Conservation (phyloP, 2,888 invertebrate species). For the Rhabditoides inermis region DNA sequence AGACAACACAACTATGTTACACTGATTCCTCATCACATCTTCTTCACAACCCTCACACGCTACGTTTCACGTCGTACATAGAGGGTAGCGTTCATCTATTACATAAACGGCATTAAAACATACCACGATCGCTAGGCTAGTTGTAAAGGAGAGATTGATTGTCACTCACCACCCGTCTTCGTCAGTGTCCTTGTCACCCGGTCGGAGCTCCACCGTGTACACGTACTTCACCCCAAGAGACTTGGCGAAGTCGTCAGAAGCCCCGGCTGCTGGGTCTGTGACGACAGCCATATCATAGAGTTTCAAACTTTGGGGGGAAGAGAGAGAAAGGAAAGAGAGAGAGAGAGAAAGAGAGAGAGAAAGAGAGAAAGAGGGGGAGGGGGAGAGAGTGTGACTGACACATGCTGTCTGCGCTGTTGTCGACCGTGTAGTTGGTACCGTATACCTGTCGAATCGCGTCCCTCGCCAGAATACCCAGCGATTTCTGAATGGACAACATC, state of each 20-base stretch:
- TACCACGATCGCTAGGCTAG: no score
- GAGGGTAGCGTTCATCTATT: no score
- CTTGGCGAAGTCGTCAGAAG: slow-evolving; percentile 45
- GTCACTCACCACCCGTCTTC: no score
- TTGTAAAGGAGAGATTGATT: no score
- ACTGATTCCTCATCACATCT: slow-evolving; percentile 18
- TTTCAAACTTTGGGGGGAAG: background rate
- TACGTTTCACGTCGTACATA: no score
- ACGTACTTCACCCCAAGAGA: slow-evolving; percentile 42
- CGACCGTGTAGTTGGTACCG: slow-evolving; percentile 30
- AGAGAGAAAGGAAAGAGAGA: background rate
- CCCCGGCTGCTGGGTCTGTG: slow-evolving; percentile 42
- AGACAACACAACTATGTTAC: background rate
- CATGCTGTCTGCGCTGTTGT: slow-evolving; percentile 34
- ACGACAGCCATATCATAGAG: background rate
- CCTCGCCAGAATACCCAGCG: slow-evolving; percentile 22
- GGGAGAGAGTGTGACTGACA: slow-evolving; percentile 23
- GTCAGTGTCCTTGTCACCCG: slow-evolving; percentile 11
- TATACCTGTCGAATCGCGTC: slow-evolving; percentile 31
- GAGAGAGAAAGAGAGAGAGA: background rate
- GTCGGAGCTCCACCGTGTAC: slow-evolving; percentile 44
- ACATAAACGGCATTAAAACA: no score
- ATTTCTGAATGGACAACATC: background rate
- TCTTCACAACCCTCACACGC: no score
- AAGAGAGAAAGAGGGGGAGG: background rate